Base-by-base conservation (phyloP, 2,888 invertebrate species). In the Osmoderma eremita region DNA sequence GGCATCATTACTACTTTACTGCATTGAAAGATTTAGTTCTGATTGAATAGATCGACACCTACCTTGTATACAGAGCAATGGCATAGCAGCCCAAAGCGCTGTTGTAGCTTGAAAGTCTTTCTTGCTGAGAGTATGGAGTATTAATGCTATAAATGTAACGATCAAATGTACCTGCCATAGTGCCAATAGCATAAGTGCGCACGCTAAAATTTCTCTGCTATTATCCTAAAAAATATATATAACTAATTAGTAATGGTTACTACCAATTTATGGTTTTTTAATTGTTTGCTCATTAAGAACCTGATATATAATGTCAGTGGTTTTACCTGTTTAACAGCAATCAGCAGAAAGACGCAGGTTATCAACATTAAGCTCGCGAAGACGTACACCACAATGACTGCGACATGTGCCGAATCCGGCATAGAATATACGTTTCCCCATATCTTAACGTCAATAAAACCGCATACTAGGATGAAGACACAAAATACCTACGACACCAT, bases 121-220 rank as follows among this genome's bases (percentile, higher is more conserved):
- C 38, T 38, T 50, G 15, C 15, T 24, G 13, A 67, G 20, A 4
- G 62, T 62, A 48, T 67, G 67, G 6, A 51, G 12, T 10, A 62
- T 45, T 12, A 67, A 15, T 1, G 67, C 51, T 22, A 63, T 48
- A 22, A 63, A 67, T 13, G 45, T 41, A 18, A 62, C 30, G 15
- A 67, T 58, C 17, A 67, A 36, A 53, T 67, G 67, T 24, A 67
- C 53, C 41, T 67, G 67, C 67, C 67, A 67, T 15, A 63, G 30
- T 13, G 42, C 41, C 42, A 67, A 15, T 22, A 45, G 15, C 6
- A 53, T 42, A 12, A 67, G 45, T 22, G 53, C 41, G 18, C 62
- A 62, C 12, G 15, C 50, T 45, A 67, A 54, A 30, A 67, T 63
- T 42, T 65, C 65, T 5, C 36, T 56, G 36, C 24, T 42, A 18